Conservation (phyloP, 2,797 vertebrate species). For the Tolypeutes matacus region DNA sequence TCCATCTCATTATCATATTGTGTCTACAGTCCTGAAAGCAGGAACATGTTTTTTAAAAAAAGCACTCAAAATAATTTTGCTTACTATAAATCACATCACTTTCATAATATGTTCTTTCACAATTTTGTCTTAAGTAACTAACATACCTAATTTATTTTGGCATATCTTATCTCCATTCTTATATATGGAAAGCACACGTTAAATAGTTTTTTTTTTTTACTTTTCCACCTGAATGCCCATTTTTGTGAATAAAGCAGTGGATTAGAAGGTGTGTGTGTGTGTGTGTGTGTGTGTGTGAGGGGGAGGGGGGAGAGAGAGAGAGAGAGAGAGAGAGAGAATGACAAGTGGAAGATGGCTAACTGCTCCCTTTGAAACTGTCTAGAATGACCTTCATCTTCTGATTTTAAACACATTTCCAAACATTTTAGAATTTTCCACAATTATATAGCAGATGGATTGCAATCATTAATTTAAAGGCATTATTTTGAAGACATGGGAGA, state of each 20-base stretch:
- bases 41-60: not conserved
- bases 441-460: constrained; percentile 13
- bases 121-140: not conserved
- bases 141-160: not conserved
- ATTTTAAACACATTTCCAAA: not conserved
- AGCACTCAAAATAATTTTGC: not conserved
- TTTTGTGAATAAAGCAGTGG: not conserved
- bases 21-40: not conserved
- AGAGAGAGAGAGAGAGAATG: too few relatives aligned
- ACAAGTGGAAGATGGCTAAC: not conserved
- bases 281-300: too few relatives aligned
- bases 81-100: not conserved
- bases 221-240: not conserved
- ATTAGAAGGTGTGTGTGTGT: not conserved
- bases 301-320: too few relatives aligned
- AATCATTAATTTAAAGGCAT: constrained; percentile 49
- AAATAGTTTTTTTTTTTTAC: not conserved
- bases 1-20: not conserved
- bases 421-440: constrained; percentile 38
- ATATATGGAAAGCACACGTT: not conserved
- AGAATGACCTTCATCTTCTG: not conserved
- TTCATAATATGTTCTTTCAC: not conserved
- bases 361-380: not conserved
- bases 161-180: not conserved
- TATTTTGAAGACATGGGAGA: constrained; percentile 62